phyloP scores from a whole-genome alignment of 2,113 vertebrate species.

The Callaeas wilsoni region DNA sequence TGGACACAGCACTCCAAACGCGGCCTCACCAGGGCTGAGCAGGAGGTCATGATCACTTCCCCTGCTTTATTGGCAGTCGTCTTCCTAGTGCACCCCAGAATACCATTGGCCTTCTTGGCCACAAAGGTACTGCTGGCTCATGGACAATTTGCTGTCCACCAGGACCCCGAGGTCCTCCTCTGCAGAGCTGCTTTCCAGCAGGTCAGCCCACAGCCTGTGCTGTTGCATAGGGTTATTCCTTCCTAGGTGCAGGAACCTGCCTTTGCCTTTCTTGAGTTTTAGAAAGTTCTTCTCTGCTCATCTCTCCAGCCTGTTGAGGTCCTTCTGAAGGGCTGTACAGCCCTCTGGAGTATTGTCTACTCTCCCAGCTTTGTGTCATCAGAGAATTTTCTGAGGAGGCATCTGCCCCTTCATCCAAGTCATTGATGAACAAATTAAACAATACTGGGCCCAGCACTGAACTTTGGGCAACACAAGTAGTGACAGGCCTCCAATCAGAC shows the following conservation, averaged over 20 bases:
- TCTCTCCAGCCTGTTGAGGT: not conserved
- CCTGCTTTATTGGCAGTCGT: not conserved
- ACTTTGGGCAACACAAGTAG: not conserved
- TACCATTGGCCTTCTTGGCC: not conserved
- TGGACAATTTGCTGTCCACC: not conserved
- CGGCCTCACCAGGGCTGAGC: not conserved
- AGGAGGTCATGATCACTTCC: not conserved
- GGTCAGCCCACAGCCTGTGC: not conserved
- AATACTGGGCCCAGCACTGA: not conserved
- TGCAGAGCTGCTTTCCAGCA: not conserved
- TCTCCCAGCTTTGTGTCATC: not conserved
- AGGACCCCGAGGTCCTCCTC: not conserved
- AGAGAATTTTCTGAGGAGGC: not conserved
- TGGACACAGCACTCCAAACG: not conserved
- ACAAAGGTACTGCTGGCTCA: not conserved
- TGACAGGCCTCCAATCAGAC: accelerated
- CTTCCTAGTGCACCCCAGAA: not conserved
- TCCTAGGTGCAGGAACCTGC: not conserved
- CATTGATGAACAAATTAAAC: not conserved
- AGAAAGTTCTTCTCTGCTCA: not conserved
- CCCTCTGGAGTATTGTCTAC: not conserved
- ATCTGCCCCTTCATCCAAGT: not conserved
- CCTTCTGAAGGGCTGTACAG: not conserved
- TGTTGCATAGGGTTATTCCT: not conserved
- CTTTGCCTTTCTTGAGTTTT: not conserved